Percentiles rank a stretch among this genome's conserved stretches.
Evolutionary conservation across 1,140 invertebrate genomes (phyloP).

Genomic region (Atta cephalotes): DNA sequence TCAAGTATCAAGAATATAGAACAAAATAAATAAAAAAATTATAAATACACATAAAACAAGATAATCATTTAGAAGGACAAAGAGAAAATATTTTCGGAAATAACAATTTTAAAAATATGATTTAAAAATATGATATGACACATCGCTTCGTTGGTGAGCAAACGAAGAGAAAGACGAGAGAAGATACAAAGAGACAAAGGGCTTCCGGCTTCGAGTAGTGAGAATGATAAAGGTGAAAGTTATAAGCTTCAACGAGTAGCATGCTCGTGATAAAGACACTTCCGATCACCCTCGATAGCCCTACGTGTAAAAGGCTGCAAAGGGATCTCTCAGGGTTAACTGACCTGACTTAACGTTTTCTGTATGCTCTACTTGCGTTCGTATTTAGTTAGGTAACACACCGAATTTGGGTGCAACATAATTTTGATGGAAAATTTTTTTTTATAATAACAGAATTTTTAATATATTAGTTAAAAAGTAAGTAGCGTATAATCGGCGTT

Average conservation of each 20-base stretch:
- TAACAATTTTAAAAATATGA: slow-evolving; percentile 55
- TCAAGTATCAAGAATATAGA: background rate
- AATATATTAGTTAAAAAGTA: background rate
- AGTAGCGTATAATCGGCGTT: background rate
- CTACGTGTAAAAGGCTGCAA: slow-evolving; percentile 34
- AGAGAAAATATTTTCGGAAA: slow-evolving; percentile 30
- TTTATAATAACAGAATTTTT: background rate
- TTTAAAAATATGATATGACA: too few relatives aligned
- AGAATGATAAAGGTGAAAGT: slow-evolving; percentile 64
- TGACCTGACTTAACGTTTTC: slow-evolving; percentile 56
- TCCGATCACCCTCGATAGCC: slow-evolving; percentile 47
- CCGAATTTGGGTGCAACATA: background rate
- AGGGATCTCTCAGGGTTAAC: slow-evolving; percentile 51
- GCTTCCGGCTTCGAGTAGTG: slow-evolving; percentile 31
- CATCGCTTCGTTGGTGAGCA: slow-evolving; percentile 26
- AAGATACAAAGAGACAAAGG: slow-evolving; percentile 63
- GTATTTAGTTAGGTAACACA: background rate
- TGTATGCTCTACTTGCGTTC: slow-evolving; percentile 29
- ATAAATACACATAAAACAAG: background rate
- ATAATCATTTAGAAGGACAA: background rate
- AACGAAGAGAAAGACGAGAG: slow-evolving; percentile 21
- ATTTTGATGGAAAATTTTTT: background rate
- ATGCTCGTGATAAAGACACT: slow-evolving; percentile 38
- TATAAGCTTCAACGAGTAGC: slow-evolving; percentile 51
- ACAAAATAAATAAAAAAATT: background rate